Percentiles rank a stretch among this genome's conserved stretches.
These are phyloP conservation scores for Drosophila azteca DNA, from an alignment of 1,140 invertebrate species.

Conservation along the genomic window DNA sequence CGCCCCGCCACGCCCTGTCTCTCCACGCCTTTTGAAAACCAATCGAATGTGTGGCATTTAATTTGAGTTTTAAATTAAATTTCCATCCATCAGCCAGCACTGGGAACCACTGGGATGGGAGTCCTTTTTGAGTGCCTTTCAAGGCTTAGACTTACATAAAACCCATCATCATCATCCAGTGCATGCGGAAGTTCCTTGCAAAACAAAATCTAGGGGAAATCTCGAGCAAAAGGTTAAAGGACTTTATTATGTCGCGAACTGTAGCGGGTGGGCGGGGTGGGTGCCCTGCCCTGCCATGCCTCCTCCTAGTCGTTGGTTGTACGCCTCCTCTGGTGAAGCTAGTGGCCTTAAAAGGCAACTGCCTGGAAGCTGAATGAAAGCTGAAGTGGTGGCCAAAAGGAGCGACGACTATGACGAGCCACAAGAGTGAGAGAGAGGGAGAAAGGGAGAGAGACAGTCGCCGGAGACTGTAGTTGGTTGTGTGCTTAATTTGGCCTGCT, in stretches of 20 bases:
- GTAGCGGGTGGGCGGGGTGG: not conserved
- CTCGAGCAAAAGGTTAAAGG: constrained; percentile 68
- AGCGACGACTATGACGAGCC: not conserved
- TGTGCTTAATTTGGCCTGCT: constrained; percentile 19
- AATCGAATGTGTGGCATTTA: too few relatives aligned
- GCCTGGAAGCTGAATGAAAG: constrained; percentile 15
- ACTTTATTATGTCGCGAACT: constrained; percentile 51
- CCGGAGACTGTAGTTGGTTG: not conserved
- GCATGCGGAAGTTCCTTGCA: constrained; percentile 59
- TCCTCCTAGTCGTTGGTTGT: not conserved
- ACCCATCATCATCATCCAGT: constrained; percentile 30
- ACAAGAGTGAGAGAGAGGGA: not conserved
- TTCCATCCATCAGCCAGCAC: too few relatives aligned
- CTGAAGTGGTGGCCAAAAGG: constrained; percentile 14
- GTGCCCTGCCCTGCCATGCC: not conserved
- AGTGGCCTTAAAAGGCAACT: constrained; percentile 29
- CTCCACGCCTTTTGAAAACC: too few relatives aligned
- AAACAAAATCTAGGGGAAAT: constrained; percentile 16
- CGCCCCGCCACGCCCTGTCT: too few relatives aligned
- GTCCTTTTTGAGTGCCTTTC: too few relatives aligned
- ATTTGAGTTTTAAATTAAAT: too few relatives aligned
- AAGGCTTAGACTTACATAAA: constrained; percentile 1
- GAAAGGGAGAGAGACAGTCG: not conserved
- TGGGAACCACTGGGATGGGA: too few relatives aligned
- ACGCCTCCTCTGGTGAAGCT: not conserved